Conservation (phyloP, 2,888 invertebrate species). For the Synanthedon myopaeformis region DNA sequence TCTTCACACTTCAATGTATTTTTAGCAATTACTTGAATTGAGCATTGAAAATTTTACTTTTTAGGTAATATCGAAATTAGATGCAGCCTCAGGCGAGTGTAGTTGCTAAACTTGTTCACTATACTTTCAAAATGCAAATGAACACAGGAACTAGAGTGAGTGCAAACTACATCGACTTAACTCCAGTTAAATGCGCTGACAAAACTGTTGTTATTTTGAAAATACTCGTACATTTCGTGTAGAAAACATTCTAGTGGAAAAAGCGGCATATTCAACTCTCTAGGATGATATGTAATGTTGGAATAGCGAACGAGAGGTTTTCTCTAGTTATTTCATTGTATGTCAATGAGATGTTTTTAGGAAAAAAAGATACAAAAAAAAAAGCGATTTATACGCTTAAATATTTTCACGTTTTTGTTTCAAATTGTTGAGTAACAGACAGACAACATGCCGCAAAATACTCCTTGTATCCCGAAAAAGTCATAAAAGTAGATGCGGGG, state of each 20-base stretch:
- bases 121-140: background rate
- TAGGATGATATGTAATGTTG: background rate
- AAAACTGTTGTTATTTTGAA: background rate
- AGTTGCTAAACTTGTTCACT: too few relatives aligned
- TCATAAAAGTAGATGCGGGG: background rate
- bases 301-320: background rate
- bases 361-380: too few relatives aligned
- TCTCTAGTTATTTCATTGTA: too few relatives aligned
- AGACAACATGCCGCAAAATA: background rate
- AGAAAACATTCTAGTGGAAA: background rate
- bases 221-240: background rate
- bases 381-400: too few relatives aligned
- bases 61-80: too few relatives aligned
- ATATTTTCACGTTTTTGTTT: too few relatives aligned
- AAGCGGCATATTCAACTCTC: background rate
- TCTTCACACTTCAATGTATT: too few relatives aligned
- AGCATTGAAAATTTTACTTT: too few relatives aligned
- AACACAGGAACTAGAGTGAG: background rate
- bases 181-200: background rate
- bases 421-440: too few relatives aligned
- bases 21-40: too few relatives aligned
- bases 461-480: background rate
- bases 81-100: too few relatives aligned
- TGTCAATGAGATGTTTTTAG: too few relatives aligned
- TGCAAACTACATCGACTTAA: background rate